Conservation (phyloP, 2,888 invertebrate genomes). For the Oscheius onirici region DNA sequence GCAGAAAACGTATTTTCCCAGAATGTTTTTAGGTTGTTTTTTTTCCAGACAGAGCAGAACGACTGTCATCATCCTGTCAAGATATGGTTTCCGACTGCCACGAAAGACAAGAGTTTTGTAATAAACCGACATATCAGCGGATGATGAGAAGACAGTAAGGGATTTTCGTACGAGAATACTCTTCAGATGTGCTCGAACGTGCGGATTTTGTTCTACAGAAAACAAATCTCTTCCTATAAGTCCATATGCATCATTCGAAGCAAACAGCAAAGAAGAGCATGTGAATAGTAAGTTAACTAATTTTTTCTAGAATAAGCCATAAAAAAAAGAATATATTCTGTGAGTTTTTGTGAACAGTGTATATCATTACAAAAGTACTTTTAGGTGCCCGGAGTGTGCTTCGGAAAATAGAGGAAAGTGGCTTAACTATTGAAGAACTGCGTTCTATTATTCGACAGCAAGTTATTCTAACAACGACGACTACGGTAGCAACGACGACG, state of each 20-base stretch:
- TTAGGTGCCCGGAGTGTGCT: neutral
- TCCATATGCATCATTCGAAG: neutral
- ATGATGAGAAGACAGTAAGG: conserved; percentile 21
- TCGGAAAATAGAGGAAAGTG: conserved; percentile 12
- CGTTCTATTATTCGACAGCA: neutral
- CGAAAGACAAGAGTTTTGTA: conserved; percentile 9
- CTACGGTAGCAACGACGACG: neutral
- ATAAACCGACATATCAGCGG: neutral
- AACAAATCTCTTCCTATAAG: neutral
- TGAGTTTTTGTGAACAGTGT: neutral
- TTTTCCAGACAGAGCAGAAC: neutral
- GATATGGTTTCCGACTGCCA: conserved; percentile 21
- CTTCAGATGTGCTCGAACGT: conserved; percentile 13
- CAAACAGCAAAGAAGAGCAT: neutral
- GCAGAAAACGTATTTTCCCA: neutral
- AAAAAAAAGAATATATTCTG: too few species aligned
- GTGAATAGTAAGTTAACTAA: neutral
- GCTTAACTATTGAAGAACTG: conserved; percentile 6
- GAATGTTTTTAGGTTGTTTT: neutral
- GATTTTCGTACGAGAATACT: too few species aligned
- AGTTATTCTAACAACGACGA: neutral
- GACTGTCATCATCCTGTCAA: neutral
- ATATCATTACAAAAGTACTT: neutral
- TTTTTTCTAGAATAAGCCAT: too few species aligned
- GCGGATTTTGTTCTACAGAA: conserved; percentile 11